phyloP scores from a whole-genome alignment of 2,797 vertebrate genomes.

The Dermochelys coriacea region DNA sequence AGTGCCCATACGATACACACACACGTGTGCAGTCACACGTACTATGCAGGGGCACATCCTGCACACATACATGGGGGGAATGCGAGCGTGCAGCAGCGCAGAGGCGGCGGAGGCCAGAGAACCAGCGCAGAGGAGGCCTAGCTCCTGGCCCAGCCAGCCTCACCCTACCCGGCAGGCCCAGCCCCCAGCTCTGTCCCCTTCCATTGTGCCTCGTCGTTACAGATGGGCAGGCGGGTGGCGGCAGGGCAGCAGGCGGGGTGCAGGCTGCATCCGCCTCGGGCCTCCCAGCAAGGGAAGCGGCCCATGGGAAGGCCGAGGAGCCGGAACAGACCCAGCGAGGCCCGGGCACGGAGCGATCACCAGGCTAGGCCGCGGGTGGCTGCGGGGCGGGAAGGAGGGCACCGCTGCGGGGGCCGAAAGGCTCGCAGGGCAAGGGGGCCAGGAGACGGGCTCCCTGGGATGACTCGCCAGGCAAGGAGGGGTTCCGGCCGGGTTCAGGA shows the following conservation, averaged over 20 bases:
- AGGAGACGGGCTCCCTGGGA: no score
- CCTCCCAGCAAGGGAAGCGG: rapidly evolving
- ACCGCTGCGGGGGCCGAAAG: no score
- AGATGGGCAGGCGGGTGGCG: rapidly evolving
- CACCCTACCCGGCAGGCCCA: not conserved
- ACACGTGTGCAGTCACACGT: rapidly evolving
- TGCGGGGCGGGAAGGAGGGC: not conserved
- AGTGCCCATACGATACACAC: not conserved
- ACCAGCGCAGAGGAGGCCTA: conserved; percentile 29
- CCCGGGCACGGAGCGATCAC: no score
- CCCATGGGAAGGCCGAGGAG: not conserved
- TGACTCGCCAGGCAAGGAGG: no score
- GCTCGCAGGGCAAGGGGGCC: no score
- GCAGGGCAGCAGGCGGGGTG: not conserved
- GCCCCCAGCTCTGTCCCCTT: not conserved
- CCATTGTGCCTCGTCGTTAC: not conserved
- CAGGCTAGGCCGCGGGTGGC: not conserved
- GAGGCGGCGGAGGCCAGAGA: not conserved
- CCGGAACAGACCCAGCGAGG: no score
- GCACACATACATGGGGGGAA: not conserved
- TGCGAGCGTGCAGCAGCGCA: not conserved
- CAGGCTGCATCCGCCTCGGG: not conserved
- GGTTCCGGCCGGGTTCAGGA: not conserved
- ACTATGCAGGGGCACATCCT: rapidly evolving
- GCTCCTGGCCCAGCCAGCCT: conserved; percentile 24